Percentiles rank a stretch among this genome's conserved stretches.
Conservation (phyloP, 2,113 vertebrate genomes). For the Malaclemys terrapin region DNA sequence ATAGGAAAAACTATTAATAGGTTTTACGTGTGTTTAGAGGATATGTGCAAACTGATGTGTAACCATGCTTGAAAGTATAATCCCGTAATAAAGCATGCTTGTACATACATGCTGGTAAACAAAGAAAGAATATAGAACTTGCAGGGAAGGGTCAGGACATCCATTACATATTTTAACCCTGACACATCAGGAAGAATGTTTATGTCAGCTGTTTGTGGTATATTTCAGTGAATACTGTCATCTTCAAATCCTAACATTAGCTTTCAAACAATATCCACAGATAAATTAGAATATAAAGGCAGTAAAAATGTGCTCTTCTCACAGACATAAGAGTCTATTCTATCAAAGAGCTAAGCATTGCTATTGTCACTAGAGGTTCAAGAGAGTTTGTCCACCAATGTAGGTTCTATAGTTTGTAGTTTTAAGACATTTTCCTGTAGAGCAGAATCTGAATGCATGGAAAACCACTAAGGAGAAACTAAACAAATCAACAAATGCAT, state of each 20-base stretch:
- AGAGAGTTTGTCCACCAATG: not conserved
- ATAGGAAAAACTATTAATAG: not conserved
- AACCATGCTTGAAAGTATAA: slow-evolving; percentile 35
- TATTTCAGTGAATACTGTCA: slow-evolving; percentile 26
- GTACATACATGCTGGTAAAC: slow-evolving; percentile 36
- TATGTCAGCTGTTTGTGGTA: not conserved
- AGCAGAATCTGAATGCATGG: not conserved
- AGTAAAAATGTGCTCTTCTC: slow-evolving; percentile 14
- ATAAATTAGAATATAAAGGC: slow-evolving; percentile 37
- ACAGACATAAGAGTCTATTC: not conserved
- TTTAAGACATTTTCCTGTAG: not conserved
- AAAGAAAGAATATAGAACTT: slow-evolving; percentile 13
- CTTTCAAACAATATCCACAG: slow-evolving; percentile 29
- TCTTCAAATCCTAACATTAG: not conserved
- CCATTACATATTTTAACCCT: slow-evolving; percentile 3
- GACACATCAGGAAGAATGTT: slow-evolving; percentile 10
- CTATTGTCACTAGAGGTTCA: not conserved
- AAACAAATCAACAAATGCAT: not conserved
- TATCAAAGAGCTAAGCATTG: not conserved
- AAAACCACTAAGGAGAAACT: not conserved
- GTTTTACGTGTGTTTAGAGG: not conserved
- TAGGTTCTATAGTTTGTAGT: not conserved
- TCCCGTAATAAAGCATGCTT: slow-evolving; percentile 22
- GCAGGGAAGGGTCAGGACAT: not conserved
- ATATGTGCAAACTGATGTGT: not conserved